Evolutionary conservation across 2,888 invertebrate species (phyloP).

Genomic region (Sceliomorpha sp.): DNA sequence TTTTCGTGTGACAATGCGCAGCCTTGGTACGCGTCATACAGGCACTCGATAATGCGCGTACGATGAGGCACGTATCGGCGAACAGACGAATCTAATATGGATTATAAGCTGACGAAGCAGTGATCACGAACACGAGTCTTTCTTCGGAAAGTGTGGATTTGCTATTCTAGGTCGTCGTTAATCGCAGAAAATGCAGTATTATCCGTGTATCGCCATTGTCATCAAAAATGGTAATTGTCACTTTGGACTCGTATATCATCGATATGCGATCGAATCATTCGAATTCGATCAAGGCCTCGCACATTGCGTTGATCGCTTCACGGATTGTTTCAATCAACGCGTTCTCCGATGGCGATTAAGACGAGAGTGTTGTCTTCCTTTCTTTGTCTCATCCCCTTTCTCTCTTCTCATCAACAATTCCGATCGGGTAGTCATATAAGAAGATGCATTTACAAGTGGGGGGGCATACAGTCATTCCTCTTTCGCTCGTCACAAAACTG

Average conservation of each 20-base stretch:
- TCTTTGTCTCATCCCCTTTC: no score
- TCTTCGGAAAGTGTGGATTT: conserved; percentile 25
- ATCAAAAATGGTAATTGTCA: conserved; percentile 26
- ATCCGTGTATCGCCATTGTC: conserved; percentile 18
- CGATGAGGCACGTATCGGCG: conserved; percentile 19
- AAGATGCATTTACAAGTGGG: no score
- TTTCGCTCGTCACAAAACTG: no score
- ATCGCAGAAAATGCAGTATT: neutral
- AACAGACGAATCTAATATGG: conserved; percentile 59
- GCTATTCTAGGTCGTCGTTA: conserved; percentile 38
- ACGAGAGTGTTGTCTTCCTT: no score
- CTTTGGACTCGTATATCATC: conserved; percentile 22
- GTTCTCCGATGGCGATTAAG: conserved; percentile 41
- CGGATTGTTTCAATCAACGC: conserved; percentile 36
- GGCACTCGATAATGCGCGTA: conserved; percentile 42
- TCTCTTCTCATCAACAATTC: no score
- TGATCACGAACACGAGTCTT: conserved; percentile 44
- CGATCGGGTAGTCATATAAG: no score
- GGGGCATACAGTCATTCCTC: no score
- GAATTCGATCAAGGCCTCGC: conserved; percentile 41
- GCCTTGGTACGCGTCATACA: conserved; percentile 37
- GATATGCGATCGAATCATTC: no score
- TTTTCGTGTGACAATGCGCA: conserved; percentile 52
- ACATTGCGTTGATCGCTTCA: no score
- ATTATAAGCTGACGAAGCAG: conserved; percentile 51